phyloP scores from a whole-genome alignment of 2,797 vertebrate species.

The Spatula clypeata region DNA sequence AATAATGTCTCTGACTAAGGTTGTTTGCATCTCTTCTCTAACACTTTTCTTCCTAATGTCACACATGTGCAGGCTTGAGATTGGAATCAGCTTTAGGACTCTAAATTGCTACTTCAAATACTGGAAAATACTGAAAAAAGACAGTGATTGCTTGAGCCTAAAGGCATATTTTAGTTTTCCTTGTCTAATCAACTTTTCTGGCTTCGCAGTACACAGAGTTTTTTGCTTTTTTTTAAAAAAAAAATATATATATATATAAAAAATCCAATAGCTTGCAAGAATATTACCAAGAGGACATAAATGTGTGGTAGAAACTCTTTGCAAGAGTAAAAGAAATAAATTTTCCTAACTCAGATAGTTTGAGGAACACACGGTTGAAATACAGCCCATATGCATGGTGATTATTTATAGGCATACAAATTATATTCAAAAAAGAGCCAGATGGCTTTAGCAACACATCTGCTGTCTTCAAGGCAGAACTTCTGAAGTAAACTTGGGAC shows the following conservation, averaged over 20 bases:
- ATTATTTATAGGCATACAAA: slow-evolving; percentile 84
- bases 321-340: slow-evolving; percentile 61
- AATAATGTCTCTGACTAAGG: slow-evolving; percentile 5
- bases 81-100: slow-evolving; percentile 52
- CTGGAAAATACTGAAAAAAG: slow-evolving; percentile 53
- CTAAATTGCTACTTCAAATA: slow-evolving; percentile 70
- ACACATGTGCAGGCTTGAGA: slow-evolving; percentile 30
- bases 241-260: no score
- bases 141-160: slow-evolving; percentile 49
- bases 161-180: slow-evolving; percentile 39
- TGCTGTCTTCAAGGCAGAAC: slow-evolving; percentile 75
- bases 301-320: slow-evolving; percentile 62
- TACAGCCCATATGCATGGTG: slow-evolving; percentile 67
- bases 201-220: slow-evolving; percentile 31
- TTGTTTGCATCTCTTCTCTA: slow-evolving; percentile 12
- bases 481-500: slow-evolving; percentile 72
- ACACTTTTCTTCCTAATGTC: slow-evolving; percentile 39
- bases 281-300: slow-evolving; percentile 72
- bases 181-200: slow-evolving; percentile 65
- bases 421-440: slow-evolving; percentile 79
- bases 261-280: slow-evolving; percentile 41
- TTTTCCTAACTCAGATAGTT: slow-evolving; percentile 71
- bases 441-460: slow-evolving; percentile 81
- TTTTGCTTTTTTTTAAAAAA: neutral
- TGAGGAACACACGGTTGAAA: slow-evolving; percentile 69